Evolutionary conservation across 2,888 invertebrate genomes (phyloP).

Genomic region (Troglohyphantes excavatus): DNA sequence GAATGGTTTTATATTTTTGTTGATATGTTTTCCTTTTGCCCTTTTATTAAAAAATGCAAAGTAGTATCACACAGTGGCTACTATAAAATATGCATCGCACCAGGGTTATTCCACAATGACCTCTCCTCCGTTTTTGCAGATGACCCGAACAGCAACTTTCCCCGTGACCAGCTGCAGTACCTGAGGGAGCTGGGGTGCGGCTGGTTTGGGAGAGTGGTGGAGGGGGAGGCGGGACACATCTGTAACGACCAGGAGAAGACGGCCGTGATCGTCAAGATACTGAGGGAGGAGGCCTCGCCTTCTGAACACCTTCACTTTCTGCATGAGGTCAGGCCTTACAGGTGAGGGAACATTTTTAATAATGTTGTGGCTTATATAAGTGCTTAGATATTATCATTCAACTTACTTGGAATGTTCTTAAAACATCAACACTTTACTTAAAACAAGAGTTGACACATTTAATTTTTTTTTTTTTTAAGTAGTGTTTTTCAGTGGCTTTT

Average conservation of each 20-base stretch:
- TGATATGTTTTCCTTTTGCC: no score
- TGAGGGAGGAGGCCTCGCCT: slow-evolving; percentile 90
- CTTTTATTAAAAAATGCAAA: no score
- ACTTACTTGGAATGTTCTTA: neutral
- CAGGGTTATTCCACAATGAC: neutral
- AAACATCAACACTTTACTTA: neutral
- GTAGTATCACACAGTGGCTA: no score
- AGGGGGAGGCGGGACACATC: slow-evolving; percentile 87
- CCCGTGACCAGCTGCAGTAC: slow-evolving; percentile 90
- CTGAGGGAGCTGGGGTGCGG: slow-evolving; percentile 92
- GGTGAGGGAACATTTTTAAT: slow-evolving; percentile 80
- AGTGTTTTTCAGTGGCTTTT: no score
- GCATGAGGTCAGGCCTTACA: slow-evolving; percentile 88
- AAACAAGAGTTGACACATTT: neutral
- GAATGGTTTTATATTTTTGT: no score
- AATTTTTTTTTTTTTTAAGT: neutral
- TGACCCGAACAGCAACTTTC: slow-evolving; percentile 86
- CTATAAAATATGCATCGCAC: no score
- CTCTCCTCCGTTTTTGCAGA: slow-evolving; percentile 81
- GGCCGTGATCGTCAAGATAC: slow-evolving; percentile 89
- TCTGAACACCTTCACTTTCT: slow-evolving; percentile 90
- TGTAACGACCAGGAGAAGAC: slow-evolving; percentile 81
- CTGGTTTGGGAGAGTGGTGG: slow-evolving; percentile 93
- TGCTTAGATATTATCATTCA: neutral
- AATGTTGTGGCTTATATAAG: neutral